These are phyloP conservation scores for Tympanuchus pallidicinctus DNA, from an alignment of 2,113 vertebrate genomes.

Conservation along the genomic window DNA sequence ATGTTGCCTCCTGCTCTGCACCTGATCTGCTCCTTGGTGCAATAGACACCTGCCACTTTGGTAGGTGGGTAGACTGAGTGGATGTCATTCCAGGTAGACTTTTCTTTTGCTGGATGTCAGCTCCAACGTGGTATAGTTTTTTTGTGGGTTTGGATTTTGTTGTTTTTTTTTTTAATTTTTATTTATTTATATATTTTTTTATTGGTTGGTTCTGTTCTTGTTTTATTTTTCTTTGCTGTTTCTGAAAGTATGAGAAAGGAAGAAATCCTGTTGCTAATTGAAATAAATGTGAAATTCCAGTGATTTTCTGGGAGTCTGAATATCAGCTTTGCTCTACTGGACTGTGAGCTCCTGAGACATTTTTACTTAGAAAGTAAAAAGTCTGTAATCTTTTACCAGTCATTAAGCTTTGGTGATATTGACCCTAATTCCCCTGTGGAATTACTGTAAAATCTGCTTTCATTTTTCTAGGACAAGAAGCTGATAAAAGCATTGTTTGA, in stretches of 20 bases:
- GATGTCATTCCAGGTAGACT: not conserved
- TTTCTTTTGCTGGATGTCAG: not conserved
- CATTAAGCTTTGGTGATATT: not conserved
- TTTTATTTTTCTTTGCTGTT: not conserved
- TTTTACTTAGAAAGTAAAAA: not conserved
- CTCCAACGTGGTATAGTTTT: not conserved
- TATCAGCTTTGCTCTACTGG: not conserved
- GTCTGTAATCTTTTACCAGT: not conserved
- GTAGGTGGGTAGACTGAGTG: not conserved
- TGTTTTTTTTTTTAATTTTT: not conserved
- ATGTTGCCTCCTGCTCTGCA: not conserved
- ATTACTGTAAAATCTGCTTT: constrained; percentile 40
- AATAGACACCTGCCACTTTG: not conserved
- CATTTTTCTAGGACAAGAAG: constrained; percentile 92
- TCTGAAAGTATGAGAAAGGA: not conserved
- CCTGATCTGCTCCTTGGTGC: not conserved
- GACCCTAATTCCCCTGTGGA: not conserved
- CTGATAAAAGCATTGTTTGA: constrained; percentile 98
- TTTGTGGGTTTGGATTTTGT: not conserved
- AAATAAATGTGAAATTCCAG: not conserved
- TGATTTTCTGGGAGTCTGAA: not conserved
- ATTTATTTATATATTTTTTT: too few species aligned
- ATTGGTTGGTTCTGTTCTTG: too few species aligned
- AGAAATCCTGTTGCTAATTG: not conserved
- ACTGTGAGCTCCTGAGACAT: not conserved